Conservation (phyloP, 2,797 vertebrate genomes). For the Brachyalestes nurse region DNA sequence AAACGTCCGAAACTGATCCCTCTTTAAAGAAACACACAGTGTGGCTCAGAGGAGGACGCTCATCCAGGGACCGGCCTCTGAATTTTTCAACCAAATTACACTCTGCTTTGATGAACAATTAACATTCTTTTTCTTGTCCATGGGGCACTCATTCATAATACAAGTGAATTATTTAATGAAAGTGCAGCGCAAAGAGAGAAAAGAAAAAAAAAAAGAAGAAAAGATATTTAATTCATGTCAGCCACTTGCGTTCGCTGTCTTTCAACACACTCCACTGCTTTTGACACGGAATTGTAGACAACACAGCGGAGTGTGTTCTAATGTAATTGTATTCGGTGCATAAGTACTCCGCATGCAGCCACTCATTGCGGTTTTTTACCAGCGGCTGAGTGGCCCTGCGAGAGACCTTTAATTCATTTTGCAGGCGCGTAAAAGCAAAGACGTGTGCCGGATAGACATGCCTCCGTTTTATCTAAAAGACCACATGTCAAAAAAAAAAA, state of each 20-base stretch:
- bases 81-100: slow-evolving; percentile 49
- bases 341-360: slow-evolving; percentile 24
- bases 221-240: slow-evolving; percentile 81
- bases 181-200: slow-evolving; percentile 49
- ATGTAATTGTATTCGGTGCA: slow-evolving; percentile 65
- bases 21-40: slow-evolving; percentile 18
- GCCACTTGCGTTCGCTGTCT: slow-evolving; percentile 69
- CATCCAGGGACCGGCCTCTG: slow-evolving; percentile 31
- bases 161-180: slow-evolving; percentile 69
- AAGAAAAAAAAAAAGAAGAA: slow-evolving; percentile 53
- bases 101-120: slow-evolving; percentile 68
- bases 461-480: slow-evolving; percentile 27
- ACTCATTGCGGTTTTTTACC: slow-evolving; percentile 1
- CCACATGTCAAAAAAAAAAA: no score
- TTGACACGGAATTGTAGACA: slow-evolving; percentile 64
- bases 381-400: slow-evolving; percentile 1
- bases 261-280: slow-evolving; percentile 76
- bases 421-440: slow-evolving; percentile 27
- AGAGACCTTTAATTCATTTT: slow-evolving; percentile 35
- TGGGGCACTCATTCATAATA: slow-evolving; percentile 70
- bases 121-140: slow-evolving; percentile 71
- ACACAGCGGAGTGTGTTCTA: slow-evolving; percentile 51
- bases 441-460: not conserved
- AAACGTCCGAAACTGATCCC: not conserved
- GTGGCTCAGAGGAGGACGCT: not conserved